phyloP scores from a whole-genome alignment of 2,888 invertebrate species.

The Aphodius sticticus region DNA sequence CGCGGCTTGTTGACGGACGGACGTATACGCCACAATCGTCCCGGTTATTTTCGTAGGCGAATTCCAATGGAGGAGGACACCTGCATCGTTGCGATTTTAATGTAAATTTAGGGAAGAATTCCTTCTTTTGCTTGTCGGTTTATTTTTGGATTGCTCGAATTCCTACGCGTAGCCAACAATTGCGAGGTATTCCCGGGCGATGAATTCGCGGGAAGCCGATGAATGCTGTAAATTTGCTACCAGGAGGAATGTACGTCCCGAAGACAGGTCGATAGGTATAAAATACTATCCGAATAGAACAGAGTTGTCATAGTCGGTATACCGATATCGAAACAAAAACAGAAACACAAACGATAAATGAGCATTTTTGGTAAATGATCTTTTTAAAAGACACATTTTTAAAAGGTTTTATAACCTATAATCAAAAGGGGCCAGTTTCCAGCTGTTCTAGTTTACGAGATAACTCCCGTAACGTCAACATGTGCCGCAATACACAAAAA shows the following conservation, averaged over 20 bases:
- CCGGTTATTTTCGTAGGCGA: conserved; percentile 18
- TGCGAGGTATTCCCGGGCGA: neutral
- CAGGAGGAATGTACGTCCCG: neutral
- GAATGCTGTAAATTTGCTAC: neutral
- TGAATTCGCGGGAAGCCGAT: neutral
- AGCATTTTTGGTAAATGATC: too few relatives aligned
- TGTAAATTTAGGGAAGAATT: conserved; percentile 13
- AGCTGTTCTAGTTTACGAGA: too few relatives aligned
- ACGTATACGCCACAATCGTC: conserved; percentile 4
- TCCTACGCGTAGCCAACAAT: conserved; percentile 4
- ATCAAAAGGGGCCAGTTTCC: too few relatives aligned
- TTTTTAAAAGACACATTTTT: too few relatives aligned
- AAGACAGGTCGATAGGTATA: too few relatives aligned
- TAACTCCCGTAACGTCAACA: too few relatives aligned
- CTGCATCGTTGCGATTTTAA: conserved; percentile 17
- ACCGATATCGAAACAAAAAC: too few relatives aligned
- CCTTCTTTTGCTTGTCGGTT: conserved; percentile 6
- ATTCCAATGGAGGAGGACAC: conserved; percentile 12
- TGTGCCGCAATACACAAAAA: too few relatives aligned
- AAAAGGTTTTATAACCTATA: too few relatives aligned
- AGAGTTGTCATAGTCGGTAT: too few relatives aligned
- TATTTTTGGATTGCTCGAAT: neutral
- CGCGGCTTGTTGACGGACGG: conserved; percentile 8
- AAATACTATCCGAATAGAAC: too few relatives aligned
- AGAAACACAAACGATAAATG: too few relatives aligned